Percentiles rank a stretch among this genome's conserved stretches.
These are phyloP conservation scores for Morelia viridis DNA, from an alignment of 2,797 vertebrate genomes.

Conservation along the genomic window DNA sequence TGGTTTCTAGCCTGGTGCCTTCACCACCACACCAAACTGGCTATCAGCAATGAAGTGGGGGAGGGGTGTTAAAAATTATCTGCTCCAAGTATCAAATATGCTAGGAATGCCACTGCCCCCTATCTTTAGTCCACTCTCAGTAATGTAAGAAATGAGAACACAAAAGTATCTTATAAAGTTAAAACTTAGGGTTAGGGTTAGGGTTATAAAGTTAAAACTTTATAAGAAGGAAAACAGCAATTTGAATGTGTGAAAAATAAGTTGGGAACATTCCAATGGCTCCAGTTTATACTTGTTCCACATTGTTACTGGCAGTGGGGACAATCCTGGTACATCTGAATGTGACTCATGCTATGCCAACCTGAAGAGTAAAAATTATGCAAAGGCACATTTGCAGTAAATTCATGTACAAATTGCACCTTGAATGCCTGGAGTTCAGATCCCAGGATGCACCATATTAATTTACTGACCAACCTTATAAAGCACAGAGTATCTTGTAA, in stretches of 20 bases:
- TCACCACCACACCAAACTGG: not conserved
- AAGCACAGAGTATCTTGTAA: not conserved
- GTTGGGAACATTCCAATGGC: not conserved
- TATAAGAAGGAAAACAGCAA: not conserved
- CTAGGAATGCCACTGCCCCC: not conserved
- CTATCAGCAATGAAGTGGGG: not conserved
- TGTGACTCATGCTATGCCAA: not conserved
- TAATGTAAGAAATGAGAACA: not conserved
- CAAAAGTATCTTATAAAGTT: not conserved
- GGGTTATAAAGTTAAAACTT: not conserved
- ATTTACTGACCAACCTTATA: not conserved
- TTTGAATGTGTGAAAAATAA: not conserved
- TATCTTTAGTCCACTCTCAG: not conserved
- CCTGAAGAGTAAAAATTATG: not conserved
- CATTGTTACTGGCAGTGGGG: not conserved
- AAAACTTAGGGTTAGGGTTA: too few species aligned
- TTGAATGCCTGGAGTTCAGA: not conserved
- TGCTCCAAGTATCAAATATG: not conserved
- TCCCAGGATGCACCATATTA: not conserved
- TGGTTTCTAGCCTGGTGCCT: not conserved
- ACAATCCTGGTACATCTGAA: not conserved
- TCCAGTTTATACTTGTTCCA: not conserved
- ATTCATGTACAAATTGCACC: not conserved
- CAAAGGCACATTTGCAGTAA: not conserved
- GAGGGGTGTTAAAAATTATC: not conserved